Conservation (phyloP, 2,797 vertebrate species). For the Microhierax caerulescens region DNA sequence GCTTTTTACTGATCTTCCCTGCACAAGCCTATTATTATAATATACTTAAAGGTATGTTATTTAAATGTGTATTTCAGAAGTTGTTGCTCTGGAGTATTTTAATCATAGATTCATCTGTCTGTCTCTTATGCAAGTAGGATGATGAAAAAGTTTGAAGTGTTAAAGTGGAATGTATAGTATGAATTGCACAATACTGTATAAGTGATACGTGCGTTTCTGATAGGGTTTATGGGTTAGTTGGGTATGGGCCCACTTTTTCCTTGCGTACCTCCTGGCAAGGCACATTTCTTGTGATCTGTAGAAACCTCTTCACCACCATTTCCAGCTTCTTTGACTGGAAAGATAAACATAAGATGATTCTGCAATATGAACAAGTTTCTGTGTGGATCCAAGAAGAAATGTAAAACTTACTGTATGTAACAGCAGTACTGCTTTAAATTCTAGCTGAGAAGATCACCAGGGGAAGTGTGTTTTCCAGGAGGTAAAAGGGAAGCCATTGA, state of each 20-base stretch:
- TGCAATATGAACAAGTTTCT: background rate
- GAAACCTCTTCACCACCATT: background rate
- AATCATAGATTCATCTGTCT: background rate
- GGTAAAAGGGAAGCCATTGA: conserved; percentile 86
- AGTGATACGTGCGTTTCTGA: background rate
- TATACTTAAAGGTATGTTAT: background rate
- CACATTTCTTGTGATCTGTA: background rate
- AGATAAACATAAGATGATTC: background rate
- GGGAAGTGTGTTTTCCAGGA: conserved; percentile 93
- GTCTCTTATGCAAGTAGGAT: background rate
- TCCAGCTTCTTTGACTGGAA: background rate
- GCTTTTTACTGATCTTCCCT: background rate
- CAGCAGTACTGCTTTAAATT: background rate
- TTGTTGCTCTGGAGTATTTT: background rate
- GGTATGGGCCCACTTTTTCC: background rate
- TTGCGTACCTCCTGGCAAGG: background rate
- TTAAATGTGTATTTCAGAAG: background rate
- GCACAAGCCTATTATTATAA: fast-evolving
- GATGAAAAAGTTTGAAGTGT: background rate
- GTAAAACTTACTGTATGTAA: background rate
- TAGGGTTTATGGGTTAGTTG: background rate
- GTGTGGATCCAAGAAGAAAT: background rate
- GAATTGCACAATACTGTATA: background rate
- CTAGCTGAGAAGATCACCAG: conserved; percentile 85
- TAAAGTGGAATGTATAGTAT: background rate